Evolutionary conservation across 2,113 vertebrate species (phyloP), one percentile per base, ranked within the genome.

Genomic region (Thymallus thymallus): DNA sequence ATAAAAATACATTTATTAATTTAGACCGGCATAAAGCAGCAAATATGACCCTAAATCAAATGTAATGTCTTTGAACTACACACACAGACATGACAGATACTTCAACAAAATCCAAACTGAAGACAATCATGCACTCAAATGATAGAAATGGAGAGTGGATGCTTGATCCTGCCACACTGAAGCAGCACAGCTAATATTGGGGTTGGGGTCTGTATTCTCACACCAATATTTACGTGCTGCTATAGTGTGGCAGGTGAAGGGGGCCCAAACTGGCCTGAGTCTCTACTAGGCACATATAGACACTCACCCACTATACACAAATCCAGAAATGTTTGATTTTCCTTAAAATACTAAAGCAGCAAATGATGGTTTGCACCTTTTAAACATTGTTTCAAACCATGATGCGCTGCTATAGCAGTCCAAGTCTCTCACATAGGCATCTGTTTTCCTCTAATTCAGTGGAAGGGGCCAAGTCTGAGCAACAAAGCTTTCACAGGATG

Each of bases 201-300:
- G 93, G 96, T 96, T 95, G 91, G 91, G 91, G 87, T 90, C 81
- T 60, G 56, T 91, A 89, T 89, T 91, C 78, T 90, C 95, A 95
- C 97, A 77, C 97, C 97, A 99, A 98, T 99, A 99, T 99, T 99
- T 98, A 98, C 97, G 96, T 99, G 98, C 98, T 99, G 98, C 98
- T 99, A 98, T 89, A 95, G 95, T 89, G 95, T 94, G 90, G 94
- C 94, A 91, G 95, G 95, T 90, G 95, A 58, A 90, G 81, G n/a
- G 51, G 26, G 51, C 9, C 35, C 29, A 35, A 32, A 32, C 26
- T 1, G 18, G 18, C 64, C 29, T 35, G 2, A 5, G 29, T 32
- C 30, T 32, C 29, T n/a, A n/a, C n/a, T n/a, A n/a, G n/a, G n/a
- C n/a, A n/a, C n/a, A n/a, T n/a, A n/a, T n/a, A n/a, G n/a, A n/a